Conservation (phyloP, 2,797 vertebrate species). For the Loriculus beryllinus region DNA sequence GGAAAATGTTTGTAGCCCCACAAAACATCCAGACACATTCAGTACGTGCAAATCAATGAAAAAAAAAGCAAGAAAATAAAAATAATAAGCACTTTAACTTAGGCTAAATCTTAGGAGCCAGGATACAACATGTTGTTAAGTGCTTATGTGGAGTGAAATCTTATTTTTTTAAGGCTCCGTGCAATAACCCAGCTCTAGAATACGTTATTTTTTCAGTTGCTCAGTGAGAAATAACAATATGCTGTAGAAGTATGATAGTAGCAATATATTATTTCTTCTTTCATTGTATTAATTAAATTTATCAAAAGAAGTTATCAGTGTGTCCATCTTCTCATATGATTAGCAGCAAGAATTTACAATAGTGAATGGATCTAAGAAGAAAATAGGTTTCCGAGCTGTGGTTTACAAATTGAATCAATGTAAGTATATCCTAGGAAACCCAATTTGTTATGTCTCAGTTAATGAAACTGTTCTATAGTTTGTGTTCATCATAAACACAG, state of each 20-base stretch:
- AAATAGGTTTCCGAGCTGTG: background rate
- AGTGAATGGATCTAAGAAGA: background rate
- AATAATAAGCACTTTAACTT: background rate
- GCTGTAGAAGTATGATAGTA: background rate
- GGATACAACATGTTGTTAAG: background rate
- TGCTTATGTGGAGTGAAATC: background rate
- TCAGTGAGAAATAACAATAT: background rate
- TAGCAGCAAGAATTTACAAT: background rate
- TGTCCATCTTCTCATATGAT: accelerated
- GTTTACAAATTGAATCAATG: background rate
- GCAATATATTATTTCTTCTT: background rate
- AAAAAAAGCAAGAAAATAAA: background rate
- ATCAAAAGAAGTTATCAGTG: background rate
- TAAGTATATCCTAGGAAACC: background rate
- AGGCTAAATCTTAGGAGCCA: background rate
- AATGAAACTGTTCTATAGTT: background rate
- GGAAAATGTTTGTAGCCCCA: background rate
- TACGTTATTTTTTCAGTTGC: background rate
- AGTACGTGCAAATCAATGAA: background rate
- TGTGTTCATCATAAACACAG: background rate
- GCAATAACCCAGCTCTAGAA: background rate
- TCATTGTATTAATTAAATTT: background rate
- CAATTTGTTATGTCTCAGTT: background rate
- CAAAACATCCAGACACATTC: background rate
- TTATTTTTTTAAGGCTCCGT: background rate